Conservation (phyloP, 2,888 invertebrate genomes). For the Ypsolopha sequella region DNA sequence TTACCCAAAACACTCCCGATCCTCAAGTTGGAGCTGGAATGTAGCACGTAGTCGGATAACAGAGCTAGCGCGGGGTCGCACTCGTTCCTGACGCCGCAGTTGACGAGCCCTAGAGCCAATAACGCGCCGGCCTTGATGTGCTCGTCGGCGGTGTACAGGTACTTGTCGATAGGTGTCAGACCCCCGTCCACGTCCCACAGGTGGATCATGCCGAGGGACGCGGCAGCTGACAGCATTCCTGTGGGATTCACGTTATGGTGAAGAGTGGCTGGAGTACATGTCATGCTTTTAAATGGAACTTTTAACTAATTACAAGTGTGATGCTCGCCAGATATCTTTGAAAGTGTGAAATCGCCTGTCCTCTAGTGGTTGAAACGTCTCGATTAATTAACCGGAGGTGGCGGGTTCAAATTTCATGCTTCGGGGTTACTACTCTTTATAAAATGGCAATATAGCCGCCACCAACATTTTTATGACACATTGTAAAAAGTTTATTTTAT, state of each 20-base stretch:
- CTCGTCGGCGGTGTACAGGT: slow-evolving; percentile 94
- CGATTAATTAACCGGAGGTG: too few species aligned
- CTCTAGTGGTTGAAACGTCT: too few species aligned
- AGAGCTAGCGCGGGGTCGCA: slow-evolving; percentile 98
- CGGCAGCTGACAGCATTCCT: slow-evolving; percentile 97
- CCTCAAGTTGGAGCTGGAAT: slow-evolving; percentile 85
- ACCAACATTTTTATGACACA: too few species aligned
- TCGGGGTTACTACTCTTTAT: too few species aligned
- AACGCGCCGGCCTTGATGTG: slow-evolving; percentile 98
- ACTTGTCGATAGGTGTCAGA: slow-evolving; percentile 97
- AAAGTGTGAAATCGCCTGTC: too few species aligned
- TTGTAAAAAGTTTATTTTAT: too few species aligned
- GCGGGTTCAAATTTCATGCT: too few species aligned
- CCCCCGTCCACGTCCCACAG: slow-evolving; percentile 99
- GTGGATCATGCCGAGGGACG: slow-evolving; percentile 94
- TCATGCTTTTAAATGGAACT: too few species aligned
- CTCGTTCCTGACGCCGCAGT: slow-evolving; percentile 96
- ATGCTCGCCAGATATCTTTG: too few species aligned
- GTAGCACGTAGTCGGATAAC: slow-evolving; percentile 92
- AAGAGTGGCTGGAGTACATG: too few species aligned
- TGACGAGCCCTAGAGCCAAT: slow-evolving; percentile 96
- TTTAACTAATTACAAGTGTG: background rate
- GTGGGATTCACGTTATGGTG: background rate
- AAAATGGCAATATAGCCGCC: too few species aligned
- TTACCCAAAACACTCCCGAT: slow-evolving; percentile 84